Conservation (phyloP, 2,113 vertebrate species). For the Gnathonemus echidnorhynchus region DNA sequence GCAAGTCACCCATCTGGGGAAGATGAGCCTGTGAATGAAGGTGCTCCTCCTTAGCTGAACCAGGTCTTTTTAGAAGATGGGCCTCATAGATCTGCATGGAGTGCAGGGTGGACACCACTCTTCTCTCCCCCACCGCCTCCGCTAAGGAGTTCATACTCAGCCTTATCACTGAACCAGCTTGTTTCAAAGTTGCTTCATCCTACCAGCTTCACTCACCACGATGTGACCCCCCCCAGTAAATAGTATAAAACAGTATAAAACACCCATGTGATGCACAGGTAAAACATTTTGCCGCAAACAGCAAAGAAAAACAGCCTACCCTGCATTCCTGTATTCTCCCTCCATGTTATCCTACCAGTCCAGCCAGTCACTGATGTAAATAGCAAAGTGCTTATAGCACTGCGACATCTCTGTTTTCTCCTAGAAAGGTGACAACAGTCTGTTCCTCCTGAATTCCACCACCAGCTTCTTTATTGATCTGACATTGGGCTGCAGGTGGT, state of each 20-base stretch:
- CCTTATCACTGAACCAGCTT: neutral
- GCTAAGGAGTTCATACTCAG: neutral
- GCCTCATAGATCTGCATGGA: neutral
- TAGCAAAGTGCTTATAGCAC: neutral
- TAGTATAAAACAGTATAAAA: neutral
- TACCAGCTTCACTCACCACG: neutral
- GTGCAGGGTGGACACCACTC: neutral
- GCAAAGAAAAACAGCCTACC: neutral
- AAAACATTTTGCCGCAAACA: neutral
- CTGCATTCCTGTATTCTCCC: neutral
- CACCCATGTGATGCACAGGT: neutral
- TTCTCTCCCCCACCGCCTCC: neutral
- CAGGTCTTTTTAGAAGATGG: neutral
- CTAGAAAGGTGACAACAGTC: neutral
- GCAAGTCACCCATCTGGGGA: neutral
- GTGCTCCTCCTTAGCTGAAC: neutral
- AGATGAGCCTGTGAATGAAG: neutral
- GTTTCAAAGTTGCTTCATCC: neutral
- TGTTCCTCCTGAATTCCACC: neutral
- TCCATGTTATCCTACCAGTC: neutral
- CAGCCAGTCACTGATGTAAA: neutral
- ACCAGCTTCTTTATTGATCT: neutral
- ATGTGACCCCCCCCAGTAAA: neutral
- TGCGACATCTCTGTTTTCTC: neutral
- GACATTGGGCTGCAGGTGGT: neutral